Evolutionary conservation across 2,797 vertebrate species (phyloP).

Genomic region (Phoxinus dragarum): DNA sequence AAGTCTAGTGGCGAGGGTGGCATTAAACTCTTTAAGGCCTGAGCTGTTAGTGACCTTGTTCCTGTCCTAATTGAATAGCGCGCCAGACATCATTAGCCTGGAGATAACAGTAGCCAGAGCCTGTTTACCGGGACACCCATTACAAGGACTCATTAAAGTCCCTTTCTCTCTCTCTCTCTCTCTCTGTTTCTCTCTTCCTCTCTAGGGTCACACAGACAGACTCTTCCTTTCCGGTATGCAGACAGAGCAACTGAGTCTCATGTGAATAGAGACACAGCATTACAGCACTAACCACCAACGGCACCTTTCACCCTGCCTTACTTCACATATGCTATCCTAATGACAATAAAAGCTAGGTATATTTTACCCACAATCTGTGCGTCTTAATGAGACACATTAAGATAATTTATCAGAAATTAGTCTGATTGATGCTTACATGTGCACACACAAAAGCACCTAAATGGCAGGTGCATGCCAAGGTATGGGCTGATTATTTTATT

Average conservation of each 20-base stretch:
- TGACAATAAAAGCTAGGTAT: slow-evolving; percentile 25
- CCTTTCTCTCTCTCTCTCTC: background rate
- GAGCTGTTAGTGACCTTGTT: slow-evolving; percentile 70
- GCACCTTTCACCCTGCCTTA: slow-evolving; percentile 5
- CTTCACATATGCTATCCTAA: background rate
- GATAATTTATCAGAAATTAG: background rate
- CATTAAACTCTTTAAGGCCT: slow-evolving; percentile 57
- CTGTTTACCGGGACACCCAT: slow-evolving; percentile 72
- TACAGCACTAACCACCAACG: background rate
- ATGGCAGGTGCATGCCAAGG: background rate
- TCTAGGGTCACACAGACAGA: slow-evolving; percentile 13
- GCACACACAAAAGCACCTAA: background rate
- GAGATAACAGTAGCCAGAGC: slow-evolving; percentile 70
- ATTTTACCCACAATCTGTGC: background rate
- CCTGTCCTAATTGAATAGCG: slow-evolving; percentile 74
- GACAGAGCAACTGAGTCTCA: background rate
- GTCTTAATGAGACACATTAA: slow-evolving; percentile 21
- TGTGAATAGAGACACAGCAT: slow-evolving; percentile 1
- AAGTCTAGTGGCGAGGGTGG: slow-evolving; percentile 50
- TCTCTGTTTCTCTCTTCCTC: slow-evolving; percentile 13
- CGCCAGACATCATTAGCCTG: slow-evolving; percentile 74
- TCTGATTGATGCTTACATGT: background rate
- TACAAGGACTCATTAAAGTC: slow-evolving; percentile 69
- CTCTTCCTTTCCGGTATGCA: background rate
- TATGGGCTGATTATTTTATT: background rate